phyloP scores from a whole-genome alignment of 2,113 vertebrate species.

The Cromileptes altivelis region DNA sequence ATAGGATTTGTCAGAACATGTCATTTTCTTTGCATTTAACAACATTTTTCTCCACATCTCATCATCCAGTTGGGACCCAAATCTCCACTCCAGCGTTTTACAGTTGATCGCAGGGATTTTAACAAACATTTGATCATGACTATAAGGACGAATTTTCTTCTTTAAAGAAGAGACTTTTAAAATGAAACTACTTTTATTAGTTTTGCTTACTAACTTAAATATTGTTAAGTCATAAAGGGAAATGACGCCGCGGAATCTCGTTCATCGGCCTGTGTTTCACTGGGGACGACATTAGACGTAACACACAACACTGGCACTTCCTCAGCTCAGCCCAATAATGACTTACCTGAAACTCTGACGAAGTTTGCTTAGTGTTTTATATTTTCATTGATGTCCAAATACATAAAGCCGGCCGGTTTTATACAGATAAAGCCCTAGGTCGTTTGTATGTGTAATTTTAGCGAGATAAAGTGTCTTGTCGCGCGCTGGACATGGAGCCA shows the following conservation, averaged over 20 bases:
- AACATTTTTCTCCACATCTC: too few relatives aligned
- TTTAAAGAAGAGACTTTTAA: too few relatives aligned
- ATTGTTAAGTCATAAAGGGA: not conserved
- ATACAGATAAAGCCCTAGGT: not conserved
- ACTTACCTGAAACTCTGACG: not conserved
- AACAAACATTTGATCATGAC: too few relatives aligned
- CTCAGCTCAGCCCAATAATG: not conserved
- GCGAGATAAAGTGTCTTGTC: not conserved
- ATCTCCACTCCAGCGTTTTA: too few relatives aligned
- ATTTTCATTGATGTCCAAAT: not conserved
- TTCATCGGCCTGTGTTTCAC: conserved; percentile 33
- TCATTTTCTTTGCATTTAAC: too few relatives aligned
- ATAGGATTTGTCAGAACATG: too few relatives aligned
- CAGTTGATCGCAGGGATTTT: too few relatives aligned
- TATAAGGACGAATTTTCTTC: too few relatives aligned
- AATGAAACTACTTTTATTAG: too few relatives aligned
- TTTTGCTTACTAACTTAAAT: not conserved
- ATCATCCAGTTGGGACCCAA: too few relatives aligned
- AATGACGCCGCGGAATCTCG: not conserved
- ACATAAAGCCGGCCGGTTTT: not conserved
- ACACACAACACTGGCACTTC: conserved; percentile 52
- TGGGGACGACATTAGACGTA: conserved; percentile 47
- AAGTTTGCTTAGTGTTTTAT: not conserved
- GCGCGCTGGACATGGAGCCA: too few relatives aligned
- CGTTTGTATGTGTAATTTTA: not conserved